Percentiles rank a stretch among this genome's conserved stretches.
phyloP scores from a whole-genome alignment of 1,140 invertebrate species.

The Ceratina australensis region DNA sequence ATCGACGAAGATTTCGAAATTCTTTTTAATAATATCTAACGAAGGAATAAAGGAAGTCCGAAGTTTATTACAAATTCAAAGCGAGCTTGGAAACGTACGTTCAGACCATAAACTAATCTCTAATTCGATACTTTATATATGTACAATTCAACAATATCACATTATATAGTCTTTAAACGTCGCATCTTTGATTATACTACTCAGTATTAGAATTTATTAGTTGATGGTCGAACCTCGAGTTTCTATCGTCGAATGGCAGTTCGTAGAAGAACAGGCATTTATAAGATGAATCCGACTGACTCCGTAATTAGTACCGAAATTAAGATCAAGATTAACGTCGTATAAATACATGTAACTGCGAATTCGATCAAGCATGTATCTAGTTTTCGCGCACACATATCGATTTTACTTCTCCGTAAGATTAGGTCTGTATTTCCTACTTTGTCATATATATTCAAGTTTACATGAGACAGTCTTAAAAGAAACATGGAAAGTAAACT shows the following conservation, averaged over 20 bases:
- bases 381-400: slow-evolving; percentile 21
- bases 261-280: slow-evolving; percentile 34
- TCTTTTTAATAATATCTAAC: too few relatives aligned
- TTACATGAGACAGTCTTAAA: slow-evolving; percentile 57
- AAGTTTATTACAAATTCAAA: slow-evolving; percentile 60
- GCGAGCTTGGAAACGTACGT: slow-evolving; percentile 54
- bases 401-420: slow-evolving; percentile 37
- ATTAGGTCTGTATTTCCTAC: slow-evolving; percentile 52
- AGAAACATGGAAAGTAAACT: slow-evolving; percentile 36
- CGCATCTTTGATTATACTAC: slow-evolving; percentile 10
- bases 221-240: slow-evolving; percentile 75
- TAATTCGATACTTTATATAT: slow-evolving; percentile 73
- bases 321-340: slow-evolving; percentile 33
- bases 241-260: slow-evolving; percentile 63
- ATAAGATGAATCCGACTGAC: slow-evolving; percentile 22
- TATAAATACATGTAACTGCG: background rate
- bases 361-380: background rate
- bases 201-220: slow-evolving; percentile 68
- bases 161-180: slow-evolving; percentile 26
- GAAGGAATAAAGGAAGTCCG: slow-evolving; percentile 30
- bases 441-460: slow-evolving; percentile 52
- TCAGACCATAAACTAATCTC: slow-evolving; percentile 79
- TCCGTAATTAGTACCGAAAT: slow-evolving; percentile 33
- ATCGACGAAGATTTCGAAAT: background rate
- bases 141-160: slow-evolving; percentile 78